A percentile compares a stretch with the other conserved stretches of the same genome.
These are phyloP conservation scores for Dynastes maya DNA, from an alignment of 2,888 invertebrate genomes.

Conservation along the genomic window DNA sequence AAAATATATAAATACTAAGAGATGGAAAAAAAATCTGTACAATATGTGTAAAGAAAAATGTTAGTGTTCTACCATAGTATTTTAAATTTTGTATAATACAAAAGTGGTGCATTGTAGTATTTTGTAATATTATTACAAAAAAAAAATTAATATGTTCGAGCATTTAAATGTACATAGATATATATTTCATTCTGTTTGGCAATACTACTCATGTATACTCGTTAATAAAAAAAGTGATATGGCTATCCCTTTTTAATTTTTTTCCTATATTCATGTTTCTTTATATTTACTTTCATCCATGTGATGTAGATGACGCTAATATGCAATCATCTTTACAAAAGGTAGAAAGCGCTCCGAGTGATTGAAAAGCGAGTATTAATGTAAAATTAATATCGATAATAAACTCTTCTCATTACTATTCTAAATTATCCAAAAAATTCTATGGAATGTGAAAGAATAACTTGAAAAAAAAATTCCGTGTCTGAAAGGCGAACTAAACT, in stretches of 20 bases:
- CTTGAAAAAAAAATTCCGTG: too few species aligned
- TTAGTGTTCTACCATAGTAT: conserved; percentile 54
- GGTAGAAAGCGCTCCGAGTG: too few species aligned
- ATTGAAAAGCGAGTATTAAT: too few species aligned
- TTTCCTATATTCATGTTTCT: too few species aligned
- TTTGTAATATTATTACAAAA: conserved; percentile 65
- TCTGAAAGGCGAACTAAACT: too few species aligned
- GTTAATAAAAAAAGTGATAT: conserved; percentile 55
- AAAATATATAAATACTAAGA: background rate
- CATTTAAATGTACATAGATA: conserved; percentile 64
- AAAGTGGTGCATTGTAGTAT: conserved; percentile 66
- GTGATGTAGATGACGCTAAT: background rate
- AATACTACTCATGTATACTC: conserved; percentile 60
- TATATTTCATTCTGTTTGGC: conserved; percentile 62
- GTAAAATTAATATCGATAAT: too few species aligned
- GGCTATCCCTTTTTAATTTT: conserved; percentile 36
- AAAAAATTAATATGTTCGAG: conserved; percentile 59
- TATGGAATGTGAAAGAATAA: too few species aligned
- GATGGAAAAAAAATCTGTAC: conserved; percentile 52
- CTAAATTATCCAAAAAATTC: too few species aligned
- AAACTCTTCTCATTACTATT: too few species aligned
- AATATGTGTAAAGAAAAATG: conserved; percentile 55
- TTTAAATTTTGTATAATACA: conserved; percentile 61
- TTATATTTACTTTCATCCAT: background rate
- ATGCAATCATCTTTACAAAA: too few species aligned